Evolutionary conservation across 2,888 invertebrate genomes (phyloP), one percentile per base, ranked within the genome.

Genomic region (Drosophila antonietae): DNA sequence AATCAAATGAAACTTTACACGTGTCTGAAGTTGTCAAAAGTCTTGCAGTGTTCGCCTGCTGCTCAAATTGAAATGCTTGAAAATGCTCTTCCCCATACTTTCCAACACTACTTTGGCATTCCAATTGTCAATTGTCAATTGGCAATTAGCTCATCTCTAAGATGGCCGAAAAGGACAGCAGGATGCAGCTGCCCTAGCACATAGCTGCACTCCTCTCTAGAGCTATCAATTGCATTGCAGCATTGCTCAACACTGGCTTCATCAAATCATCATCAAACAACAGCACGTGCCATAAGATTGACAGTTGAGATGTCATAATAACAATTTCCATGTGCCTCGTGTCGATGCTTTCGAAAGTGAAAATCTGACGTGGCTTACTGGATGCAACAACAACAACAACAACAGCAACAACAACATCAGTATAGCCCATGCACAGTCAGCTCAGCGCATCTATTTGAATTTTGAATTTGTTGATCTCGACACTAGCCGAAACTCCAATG

Each of bases 261-360:
- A 41, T 58, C 39, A 47, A 39, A 47, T 15, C 44, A 33, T 12
- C 44, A 39, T 23, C 52, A 15, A 14, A 4, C 35, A 35, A 1
- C n/a, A 56, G 37, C 61, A 39, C 65, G 67, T 51, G 68, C 57
- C 15, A 49, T 31, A 18, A 51, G 60, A 47, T 44, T 68, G 43
- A 3, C 69, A 10, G 49, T n/a, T 51, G 35, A 51, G 69, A 63
- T 70, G 69, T 58, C 70, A 70, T 57, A 57, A 69, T 58, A 51
- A 69, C 52, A 28, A 61, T 52, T 53, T 67, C 35, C 68, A 47
- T 66, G 56, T 31, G 39, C 15, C 65, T 51, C 57, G 56, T 57
- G 49, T 43, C 47, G 60, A 61, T 37, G 68, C 57, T 67, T 68
- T 68, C 60, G 68, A 69, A 69, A 69, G 69, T 70, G 69, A 70